phyloP scores from a whole-genome alignment of 2,797 vertebrate species.

The Alcedo atthis region DNA sequence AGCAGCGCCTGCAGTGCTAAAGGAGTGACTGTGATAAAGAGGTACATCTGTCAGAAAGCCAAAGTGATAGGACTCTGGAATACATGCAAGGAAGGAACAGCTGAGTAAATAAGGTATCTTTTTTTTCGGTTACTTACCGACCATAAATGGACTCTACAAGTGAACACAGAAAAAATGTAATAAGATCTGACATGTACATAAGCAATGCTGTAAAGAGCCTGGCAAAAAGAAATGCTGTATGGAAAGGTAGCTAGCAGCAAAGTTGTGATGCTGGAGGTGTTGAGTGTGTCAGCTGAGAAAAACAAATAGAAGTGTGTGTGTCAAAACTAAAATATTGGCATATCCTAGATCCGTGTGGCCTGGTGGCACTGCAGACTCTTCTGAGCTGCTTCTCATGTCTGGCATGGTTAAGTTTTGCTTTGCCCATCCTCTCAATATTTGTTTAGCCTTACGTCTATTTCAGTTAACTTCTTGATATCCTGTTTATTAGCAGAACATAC shows the following conservation, averaged over 20 bases:
- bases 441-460: background rate
- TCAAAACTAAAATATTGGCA: background rate
- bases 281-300: background rate
- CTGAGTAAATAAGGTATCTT: constrained; percentile 26
- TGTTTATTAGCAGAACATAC: background rate
- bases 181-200: constrained; percentile 20
- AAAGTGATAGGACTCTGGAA: background rate
- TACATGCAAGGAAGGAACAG: background rate
- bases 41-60: background rate
- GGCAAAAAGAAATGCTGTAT: background rate
- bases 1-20: constrained; percentile 23
- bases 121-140: background rate
- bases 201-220: background rate
- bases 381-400: background rate
- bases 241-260: background rate
- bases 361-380: background rate
- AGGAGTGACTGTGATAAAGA: background rate
- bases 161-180: background rate
- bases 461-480: background rate
- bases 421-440: background rate
- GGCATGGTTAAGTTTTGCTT: background rate
- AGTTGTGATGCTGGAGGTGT: background rate
- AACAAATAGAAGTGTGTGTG: background rate
- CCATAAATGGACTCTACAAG: background rate
- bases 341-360: background rate